Base-by-base conservation (phyloP, 1,140 invertebrate species). In the Choristoneura fumiferana region DNA sequence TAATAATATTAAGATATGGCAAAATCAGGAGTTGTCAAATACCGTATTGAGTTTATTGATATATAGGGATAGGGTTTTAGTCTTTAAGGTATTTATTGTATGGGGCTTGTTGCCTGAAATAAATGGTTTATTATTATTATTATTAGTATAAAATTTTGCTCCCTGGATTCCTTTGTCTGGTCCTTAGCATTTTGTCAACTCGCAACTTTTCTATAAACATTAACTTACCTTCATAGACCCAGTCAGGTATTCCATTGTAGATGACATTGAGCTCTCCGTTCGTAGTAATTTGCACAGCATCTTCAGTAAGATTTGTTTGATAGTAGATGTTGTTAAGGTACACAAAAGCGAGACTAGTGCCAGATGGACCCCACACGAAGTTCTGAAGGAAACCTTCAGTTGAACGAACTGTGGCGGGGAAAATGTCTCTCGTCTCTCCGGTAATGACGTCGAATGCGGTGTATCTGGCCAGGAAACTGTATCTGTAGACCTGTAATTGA, bases 251-350 rank as follows among this genome's bases (percentile, higher is more conserved):
- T 3, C 94, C 94, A 73, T 98, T 95, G 81, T 94, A 97, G 54
- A 98, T 89, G 2, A 92, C 86, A 37, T 91, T 92, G 0, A 89
- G 73, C 0, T 87, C 69, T 1, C 94, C 94, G 65, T 90, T 91
- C 0, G 73, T 87, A 0, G 95, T 95, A 4, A 96, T 65, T 70
- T 81, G 73, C 14, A 81, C 57, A 33, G 90, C 76, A 0, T 74
- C 53, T 29, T 76, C 76, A 60, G 84, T 91, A 36, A 91, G 90
- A 17, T 78, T 85, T 36, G 82, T 81, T 65, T 92, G 90, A 58
- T 96, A 96, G 80, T 82, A 91, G 67, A 98, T 93, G 76, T 98
- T 95, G 77, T 97, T 97, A 38, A 92, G 87, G 63, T 93, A 92
- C 0, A 98, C 95, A 76, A 95, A 96, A 10, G 94, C 93, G 38